phyloP scores from a whole-genome alignment of 2,113 vertebrate genomes.

The Columbina picui region DNA sequence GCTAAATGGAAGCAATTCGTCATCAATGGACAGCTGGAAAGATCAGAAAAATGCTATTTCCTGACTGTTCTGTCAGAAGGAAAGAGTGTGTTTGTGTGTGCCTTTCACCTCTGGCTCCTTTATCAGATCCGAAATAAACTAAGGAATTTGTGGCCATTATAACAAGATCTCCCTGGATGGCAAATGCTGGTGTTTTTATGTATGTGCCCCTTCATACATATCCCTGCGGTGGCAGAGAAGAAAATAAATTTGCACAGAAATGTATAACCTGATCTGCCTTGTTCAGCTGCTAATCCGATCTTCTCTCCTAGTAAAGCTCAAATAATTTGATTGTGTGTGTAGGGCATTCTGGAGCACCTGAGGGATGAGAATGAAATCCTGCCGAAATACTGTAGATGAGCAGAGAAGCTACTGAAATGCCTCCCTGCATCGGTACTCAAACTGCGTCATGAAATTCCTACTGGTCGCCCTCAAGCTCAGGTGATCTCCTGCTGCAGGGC shows the following conservation, averaged over 20 bases:
- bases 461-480: neutral
- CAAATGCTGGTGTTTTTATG: neutral
- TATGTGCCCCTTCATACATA: neutral
- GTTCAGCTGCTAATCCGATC: conserved; percentile 31
- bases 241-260: conserved; percentile 26
- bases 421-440: neutral
- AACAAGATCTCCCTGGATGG: neutral
- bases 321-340: conserved; percentile 15
- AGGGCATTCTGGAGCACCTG: conserved; percentile 18
- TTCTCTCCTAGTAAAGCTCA: conserved; percentile 9
- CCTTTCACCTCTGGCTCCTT: neutral
- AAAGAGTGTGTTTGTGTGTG: neutral
- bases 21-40: neutral
- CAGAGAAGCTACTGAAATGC: neutral
- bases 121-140: neutral
- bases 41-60: conserved; percentile 17
- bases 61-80: neutral
- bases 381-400: neutral
- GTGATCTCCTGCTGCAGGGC: neutral
- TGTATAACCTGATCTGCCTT: neutral
- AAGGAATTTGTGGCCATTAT: neutral
- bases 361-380: conserved; percentile 17
- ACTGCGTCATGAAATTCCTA: neutral
- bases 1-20: conserved; percentile 3
- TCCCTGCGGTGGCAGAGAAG: neutral